Base-by-base conservation (phyloP, 1,140 invertebrate species). In the Ips nitidus region DNA sequence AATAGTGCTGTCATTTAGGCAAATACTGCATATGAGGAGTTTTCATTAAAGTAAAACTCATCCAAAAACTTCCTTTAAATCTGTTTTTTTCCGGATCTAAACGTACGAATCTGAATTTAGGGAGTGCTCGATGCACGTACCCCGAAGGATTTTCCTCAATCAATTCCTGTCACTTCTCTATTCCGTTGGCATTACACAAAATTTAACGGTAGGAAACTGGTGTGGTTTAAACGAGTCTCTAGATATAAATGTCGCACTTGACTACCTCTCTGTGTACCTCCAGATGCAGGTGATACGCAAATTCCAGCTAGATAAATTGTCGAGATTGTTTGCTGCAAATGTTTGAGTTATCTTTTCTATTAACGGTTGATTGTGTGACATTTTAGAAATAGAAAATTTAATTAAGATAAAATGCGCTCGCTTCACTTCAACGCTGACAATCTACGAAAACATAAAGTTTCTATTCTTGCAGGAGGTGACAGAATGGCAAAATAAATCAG, bases 121-220 rank as follows among this genome's bases (percentile, higher is more conserved):
- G 22, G 22, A 22, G 22, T 7, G 52, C 52, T 60, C 38, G 41
- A 36, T 63, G 61, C 45, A 63, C 61, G 61, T 63, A 45, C 61
- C 61, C 61, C 61, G 3, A 41, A 63, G 61, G 61, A 63, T 63
- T 63, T 63, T 63, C 61, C 38, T 37, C 64, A 66, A 66, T 66
- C 64, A 66, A 58, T 66, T 66, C 43, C 56, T 58, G 56, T 66
- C 64, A 66, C 53, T 66, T 41, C 42, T 52, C 8, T n/a, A 58
- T 66, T 66, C 64, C 39, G 64, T 66, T 45, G 56, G 64, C 43
- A 53, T 57, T 66, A 66, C 64, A 41, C 64, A 56, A 22, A 66
- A 66, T 66, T 66, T 66, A 66, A 66, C 45, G 56, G 52, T 57
- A 39, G 64, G 22, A 58, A 56, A 57, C 64, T 63, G 41, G 53